Conservation (phyloP, 2,888 invertebrate species). For the Chaitophorus viminalis region DNA sequence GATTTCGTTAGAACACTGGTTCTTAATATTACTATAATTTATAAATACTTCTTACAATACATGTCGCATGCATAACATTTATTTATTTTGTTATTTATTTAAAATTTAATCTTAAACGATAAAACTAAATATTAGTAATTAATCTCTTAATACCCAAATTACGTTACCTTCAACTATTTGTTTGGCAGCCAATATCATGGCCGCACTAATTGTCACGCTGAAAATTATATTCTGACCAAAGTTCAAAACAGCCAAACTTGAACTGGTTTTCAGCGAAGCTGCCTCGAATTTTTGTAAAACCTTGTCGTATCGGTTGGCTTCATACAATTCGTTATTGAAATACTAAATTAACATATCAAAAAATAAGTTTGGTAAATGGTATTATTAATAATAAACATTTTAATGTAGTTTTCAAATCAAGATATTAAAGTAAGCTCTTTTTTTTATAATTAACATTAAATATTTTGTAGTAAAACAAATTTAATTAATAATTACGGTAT, state of each 20-base stretch:
- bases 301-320: slow-evolving; percentile 88
- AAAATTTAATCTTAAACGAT: neutral
- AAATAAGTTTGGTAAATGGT: slow-evolving; percentile 29
- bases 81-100: neutral
- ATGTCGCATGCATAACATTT: neutral
- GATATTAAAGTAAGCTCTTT: neutral
- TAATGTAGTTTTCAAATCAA: too few species aligned
- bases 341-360: slow-evolving; percentile 74
- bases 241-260: slow-evolving; percentile 91
- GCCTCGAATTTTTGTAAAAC: slow-evolving; percentile 86
- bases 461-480: neutral
- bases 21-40: neutral
- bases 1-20: neutral
- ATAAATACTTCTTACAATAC: neutral
- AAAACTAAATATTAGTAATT: neutral
- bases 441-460: neutral
- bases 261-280: slow-evolving; percentile 93
- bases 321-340: slow-evolving; percentile 97
- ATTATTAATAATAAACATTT: neutral
- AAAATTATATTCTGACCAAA: slow-evolving; percentile 98
- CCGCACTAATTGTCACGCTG: slow-evolving; percentile 87
- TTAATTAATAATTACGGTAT: too few species aligned
- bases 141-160: neutral
- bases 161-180: slow-evolving; percentile 82
- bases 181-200: slow-evolving; percentile 93